Base-by-base conservation (phyloP, 2,888 invertebrate species). In the Neelides folsomi region DNA sequence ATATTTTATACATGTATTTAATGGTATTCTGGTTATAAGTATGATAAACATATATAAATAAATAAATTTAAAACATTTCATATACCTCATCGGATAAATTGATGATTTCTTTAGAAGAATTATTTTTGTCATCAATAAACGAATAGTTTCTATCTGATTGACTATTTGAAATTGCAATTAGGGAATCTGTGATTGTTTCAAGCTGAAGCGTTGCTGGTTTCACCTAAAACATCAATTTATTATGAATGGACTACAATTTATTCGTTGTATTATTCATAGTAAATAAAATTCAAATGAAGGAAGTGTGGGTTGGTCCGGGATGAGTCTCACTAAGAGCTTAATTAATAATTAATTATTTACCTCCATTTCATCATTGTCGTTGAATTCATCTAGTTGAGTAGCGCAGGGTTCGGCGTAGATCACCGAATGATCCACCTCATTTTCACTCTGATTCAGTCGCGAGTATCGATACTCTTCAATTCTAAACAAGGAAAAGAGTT, bases 381-480 rank as follows among this genome's bases (percentile, higher is more conserved):
- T 46, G 6, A 15, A 27, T 35, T 41, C 40, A 15, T 35, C 27
- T 39, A 44, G 49, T 44, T 27, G 45, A 10, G n/a, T 35, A n/a
- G 16, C 36, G 4, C 49, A 13, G 20, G 52, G n/a, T 27, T 55
- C 58, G 18, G 53, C 51, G 37, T 48, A 58, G 47, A 58, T 49
- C 10, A 55, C 58, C 2, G 50, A 55, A 18, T 53, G 60, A 51
- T 64, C 64, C 46, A 62, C 52, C 34, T 64, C 64, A 27, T 58
- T 57, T 37, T 60, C 60, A 40, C 58, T 60, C 44, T 64, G 64
- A 54, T 60, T 64, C 42, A 64, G 51, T 19, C 63, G 61, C 18
- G 64, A 64, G 47, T 64, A 64, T 13, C 60, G 57, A 49, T 62
- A 64, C n/a, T 60, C 60, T 34, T 62, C 60, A 43, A 59, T 41